A percentile compares a stretch with the other conserved stretches of the same genome.
These are phyloP conservation scores for Neoascia interrupta DNA, from an alignment of 2,888 invertebrate genomes.

Conservation along the genomic window DNA sequence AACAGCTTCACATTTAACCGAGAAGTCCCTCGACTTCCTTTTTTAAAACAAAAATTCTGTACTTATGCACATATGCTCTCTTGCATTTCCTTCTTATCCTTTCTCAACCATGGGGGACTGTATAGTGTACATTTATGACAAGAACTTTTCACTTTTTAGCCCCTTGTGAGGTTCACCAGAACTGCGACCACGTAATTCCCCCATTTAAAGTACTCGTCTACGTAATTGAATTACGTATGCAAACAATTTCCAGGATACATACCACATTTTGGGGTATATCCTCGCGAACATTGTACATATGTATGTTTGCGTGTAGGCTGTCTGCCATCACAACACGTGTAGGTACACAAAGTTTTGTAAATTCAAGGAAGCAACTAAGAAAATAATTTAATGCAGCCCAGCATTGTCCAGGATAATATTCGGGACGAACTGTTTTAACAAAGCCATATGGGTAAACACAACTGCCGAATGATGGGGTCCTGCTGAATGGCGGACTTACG, in stretches of 20 bases:
- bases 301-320: no score
- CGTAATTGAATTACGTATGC: slow-evolving; percentile 67
- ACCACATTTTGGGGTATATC: slow-evolving; percentile 11
- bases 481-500: slow-evolving; percentile 2
- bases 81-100: slow-evolving; percentile 44
- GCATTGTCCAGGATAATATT: slow-evolving; percentile 4
- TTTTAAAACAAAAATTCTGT: background rate
- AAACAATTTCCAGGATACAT: slow-evolving; percentile 41
- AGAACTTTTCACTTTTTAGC: slow-evolving; percentile 24
- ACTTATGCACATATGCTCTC: slow-evolving; percentile 29
- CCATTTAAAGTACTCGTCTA: slow-evolving; percentile 49
- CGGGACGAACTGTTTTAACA: slow-evolving; percentile 12
- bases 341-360: slow-evolving; percentile 3
- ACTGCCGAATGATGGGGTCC: background rate
- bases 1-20: slow-evolving; percentile 57
- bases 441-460: slow-evolving; percentile 5
- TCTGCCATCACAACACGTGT: background rate
- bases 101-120: background rate
- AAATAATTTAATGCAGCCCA: no score
- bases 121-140: slow-evolving; percentile 3
- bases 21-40: slow-evolving; percentile 41
- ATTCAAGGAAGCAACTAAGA: slow-evolving; percentile 3
- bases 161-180: no score
- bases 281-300: slow-evolving; percentile 18
- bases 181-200: slow-evolving; percentile 57